These are phyloP conservation scores for Hyposoter dolosus DNA, from an alignment of 2,888 invertebrate species.

Conservation along the genomic window DNA sequence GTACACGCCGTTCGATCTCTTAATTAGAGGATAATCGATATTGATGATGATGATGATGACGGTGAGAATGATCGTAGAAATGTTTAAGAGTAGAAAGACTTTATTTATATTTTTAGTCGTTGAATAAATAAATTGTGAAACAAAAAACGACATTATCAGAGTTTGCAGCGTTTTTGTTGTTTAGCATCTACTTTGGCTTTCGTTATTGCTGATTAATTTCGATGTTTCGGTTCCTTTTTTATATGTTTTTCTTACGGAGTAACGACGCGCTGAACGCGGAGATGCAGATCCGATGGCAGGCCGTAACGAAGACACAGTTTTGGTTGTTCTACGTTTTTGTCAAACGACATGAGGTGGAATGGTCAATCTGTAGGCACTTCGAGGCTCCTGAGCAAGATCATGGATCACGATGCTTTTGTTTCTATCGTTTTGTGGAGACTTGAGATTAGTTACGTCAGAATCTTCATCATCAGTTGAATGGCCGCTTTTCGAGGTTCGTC, in stretches of 20 bases:
- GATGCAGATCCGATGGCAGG: neutral
- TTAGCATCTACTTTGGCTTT: slow-evolving; percentile 27
- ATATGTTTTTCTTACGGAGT: neutral
- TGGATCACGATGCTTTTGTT: slow-evolving; percentile 72
- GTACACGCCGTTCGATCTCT: slow-evolving; percentile 62
- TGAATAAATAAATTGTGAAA: slow-evolving; percentile 69
- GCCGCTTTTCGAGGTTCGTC: slow-evolving; percentile 81
- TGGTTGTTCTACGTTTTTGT: slow-evolving; percentile 1
- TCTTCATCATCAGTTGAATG: slow-evolving; percentile 85
- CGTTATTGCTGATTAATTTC: slow-evolving; percentile 14
- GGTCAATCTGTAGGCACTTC: slow-evolving; percentile 76
- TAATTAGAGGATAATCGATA: slow-evolving; percentile 42
- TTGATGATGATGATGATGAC: slow-evolving; percentile 29
- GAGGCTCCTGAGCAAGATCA: slow-evolving; percentile 78
- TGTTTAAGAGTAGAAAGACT: slow-evolving; percentile 58
- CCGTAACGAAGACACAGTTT: slow-evolving; percentile 18
- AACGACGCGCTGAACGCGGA: neutral
- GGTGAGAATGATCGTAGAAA: slow-evolving; percentile 44
- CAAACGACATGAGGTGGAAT: slow-evolving; percentile 48
- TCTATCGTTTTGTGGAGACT: neutral
- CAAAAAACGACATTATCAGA: neutral
- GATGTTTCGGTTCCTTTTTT: neutral
- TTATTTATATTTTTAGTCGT: slow-evolving; percentile 76
- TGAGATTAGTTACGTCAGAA: slow-evolving; percentile 77
- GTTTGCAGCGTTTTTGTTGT: neutral